Base-by-base conservation (phyloP, 2,113 vertebrate genomes). In the Cervus canadensis region DNA sequence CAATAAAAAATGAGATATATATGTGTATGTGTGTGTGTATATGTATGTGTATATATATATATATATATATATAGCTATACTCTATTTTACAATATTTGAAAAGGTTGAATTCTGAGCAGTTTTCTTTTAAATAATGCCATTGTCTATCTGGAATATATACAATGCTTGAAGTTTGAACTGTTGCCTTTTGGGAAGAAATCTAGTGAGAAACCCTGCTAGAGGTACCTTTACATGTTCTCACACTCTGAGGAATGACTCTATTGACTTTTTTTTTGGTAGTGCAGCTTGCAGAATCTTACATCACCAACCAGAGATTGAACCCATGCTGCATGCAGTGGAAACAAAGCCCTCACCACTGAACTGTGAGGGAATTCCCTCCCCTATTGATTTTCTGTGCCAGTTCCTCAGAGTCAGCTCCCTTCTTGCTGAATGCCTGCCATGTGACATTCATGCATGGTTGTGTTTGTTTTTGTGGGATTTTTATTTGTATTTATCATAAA, bases 81-180 rank as follows among this genome's bases (percentile, higher is more conserved):
- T 95, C 74, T 33, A 45, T 86, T 97, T 87, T 76, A 67, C 3
- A 85, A 8, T 96, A 48, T 83, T 86, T 94, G 36, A 94, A 82
- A 90, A 93, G 81, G 0, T n/a, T 67, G 15, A 78, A 26, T 76
- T 50, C 26, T n/a, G 84, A 89, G n/a, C 1, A 79, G 4, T 93
- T 96, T 96, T 30, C 33, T 95, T 93, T 64, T 2, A 84, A 89
- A 87, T 93, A 78, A 26, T 89, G 54, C 4, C 23, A 48, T 62
- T 50, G 16, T 88, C 30, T 79, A 4, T 59, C 54, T 94, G 64
- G n/a, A 17, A 33, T 62, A 11, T 36, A 14, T 19, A 33, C 33
- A 59, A 67, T 92, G 23, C 57, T 40, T 94, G 17, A 78, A 82
- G 78, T 93, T 56, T 93, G 60, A 91, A 59, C 89, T 84, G 52